Evolutionary conservation across 2,113 vertebrate species (phyloP), one percentile per base, ranked within the genome.

Genomic region (Trinectes maculatus): DNA sequence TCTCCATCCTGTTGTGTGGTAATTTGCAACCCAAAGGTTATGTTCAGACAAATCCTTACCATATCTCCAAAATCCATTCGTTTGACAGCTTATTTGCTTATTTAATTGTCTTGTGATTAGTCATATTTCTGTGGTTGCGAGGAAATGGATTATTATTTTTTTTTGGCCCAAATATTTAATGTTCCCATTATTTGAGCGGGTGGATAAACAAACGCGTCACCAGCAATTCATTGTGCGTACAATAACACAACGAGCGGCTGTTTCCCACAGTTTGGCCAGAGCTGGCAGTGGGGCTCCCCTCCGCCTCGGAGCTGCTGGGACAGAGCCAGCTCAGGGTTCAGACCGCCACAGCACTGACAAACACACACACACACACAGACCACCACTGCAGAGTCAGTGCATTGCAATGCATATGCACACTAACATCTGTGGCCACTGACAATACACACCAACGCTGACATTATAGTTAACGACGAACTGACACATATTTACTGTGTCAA

Each of bases 101-200:
- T 85, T 84, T 76, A 70, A 83, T 83, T 80, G 89, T 65, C 78
- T 51, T 68, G 81, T 71, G 81, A 88, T 90, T 89, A 61, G 69
- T 86, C 63, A 71, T 78, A 80, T 83, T 87, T 83, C 44, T 63
- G 68, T 26, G 67, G 72, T 78, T 79, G 81, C 49, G 43, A 79
- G 90, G 88, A 92, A 91, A 90, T 75, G 71, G 85, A 90, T 52
- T 48, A 52, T 87, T 89, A 90, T 92, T 91, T 91, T 89, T 84
- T 87, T 91, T 89, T 71, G 19, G 77, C 61, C 88, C 89, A 94
- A 93, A 92, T 93, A 93, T 93, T 92, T 92, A 92, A 92, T 85
- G 84, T 93, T 93, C 88, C 87, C 89, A 91, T 92, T 93, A 92
- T 93, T 91, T 77, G 75, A 86, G 72, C n/a, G 31, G 55, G 77